Evolutionary conservation across 2,113 vertebrate genomes (phyloP).

Genomic region (Erythrocebus patas): DNA sequence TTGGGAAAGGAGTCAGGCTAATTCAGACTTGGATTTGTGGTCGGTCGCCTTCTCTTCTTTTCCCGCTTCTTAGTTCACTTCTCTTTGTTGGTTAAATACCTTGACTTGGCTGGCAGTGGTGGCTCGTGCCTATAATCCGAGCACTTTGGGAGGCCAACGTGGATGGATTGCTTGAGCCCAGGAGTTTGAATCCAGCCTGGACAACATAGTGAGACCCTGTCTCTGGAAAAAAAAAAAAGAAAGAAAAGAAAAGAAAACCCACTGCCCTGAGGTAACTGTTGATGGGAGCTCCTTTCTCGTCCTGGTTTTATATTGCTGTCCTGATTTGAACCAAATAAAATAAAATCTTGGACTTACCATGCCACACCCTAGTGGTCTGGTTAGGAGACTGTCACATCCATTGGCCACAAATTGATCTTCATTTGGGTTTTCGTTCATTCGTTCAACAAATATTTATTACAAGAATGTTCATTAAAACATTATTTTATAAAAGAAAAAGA

Average conservation of each 20-base stretch:
- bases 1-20: background rate
- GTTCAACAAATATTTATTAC: background rate
- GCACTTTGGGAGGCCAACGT: no score
- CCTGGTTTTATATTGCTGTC: no score
- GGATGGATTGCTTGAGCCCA: no score
- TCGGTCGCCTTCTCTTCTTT: background rate
- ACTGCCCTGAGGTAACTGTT: no score
- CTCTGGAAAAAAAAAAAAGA: no score
- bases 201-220: no score
- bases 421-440: background rate
- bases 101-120: no score
- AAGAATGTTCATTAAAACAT: background rate
- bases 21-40: background rate
- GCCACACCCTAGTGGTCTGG: background rate
- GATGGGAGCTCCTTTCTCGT: no score
- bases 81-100: background rate
- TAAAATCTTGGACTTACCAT: background rate
- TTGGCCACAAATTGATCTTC: background rate
- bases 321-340: no score
- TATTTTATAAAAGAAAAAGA: background rate
- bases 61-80: background rate
- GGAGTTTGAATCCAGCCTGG: no score
- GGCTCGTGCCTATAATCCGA: no score
- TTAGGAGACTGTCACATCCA: background rate
- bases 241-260: no score